phyloP scores from a whole-genome alignment of 2,888 invertebrate species.

The Mechanitis mazaeus region DNA sequence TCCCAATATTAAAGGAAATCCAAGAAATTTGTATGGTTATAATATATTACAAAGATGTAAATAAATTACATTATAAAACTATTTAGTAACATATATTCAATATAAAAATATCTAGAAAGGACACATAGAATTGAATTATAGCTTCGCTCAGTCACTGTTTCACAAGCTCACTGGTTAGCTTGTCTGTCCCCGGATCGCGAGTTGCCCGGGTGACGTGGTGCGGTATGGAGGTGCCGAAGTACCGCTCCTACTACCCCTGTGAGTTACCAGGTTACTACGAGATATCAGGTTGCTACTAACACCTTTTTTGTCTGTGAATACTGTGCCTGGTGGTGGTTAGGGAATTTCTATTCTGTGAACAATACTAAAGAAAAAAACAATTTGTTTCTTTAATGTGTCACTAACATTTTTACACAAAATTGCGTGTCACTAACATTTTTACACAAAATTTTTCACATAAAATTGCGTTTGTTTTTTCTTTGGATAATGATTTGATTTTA shows the following conservation, averaged over 20 bases:
- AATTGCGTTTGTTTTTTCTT: slow-evolving; percentile 2
- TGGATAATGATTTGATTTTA: slow-evolving; percentile 8
- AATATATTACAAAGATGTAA: too few species aligned
- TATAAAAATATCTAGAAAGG: slow-evolving; percentile 13
- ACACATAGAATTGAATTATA: slow-evolving; percentile 17
- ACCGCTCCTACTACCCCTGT: slow-evolving; percentile 72
- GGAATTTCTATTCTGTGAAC: too few species aligned
- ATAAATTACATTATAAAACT: too few species aligned
- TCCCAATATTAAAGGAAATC: too few species aligned
- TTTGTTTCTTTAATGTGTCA: neutral
- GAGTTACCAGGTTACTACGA: slow-evolving; percentile 38
- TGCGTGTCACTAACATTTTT: too few species aligned
- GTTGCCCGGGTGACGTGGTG: slow-evolving; percentile 71
- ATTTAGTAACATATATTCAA: too few species aligned
- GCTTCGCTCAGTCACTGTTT: slow-evolving; percentile 29
- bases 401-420: too few species aligned
- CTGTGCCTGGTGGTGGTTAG: too few species aligned
- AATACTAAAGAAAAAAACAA: neutral
- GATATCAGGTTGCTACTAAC: too few species aligned
- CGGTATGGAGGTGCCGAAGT: slow-evolving; percentile 74
- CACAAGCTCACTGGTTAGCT: slow-evolving; percentile 26
- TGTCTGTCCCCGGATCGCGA: slow-evolving; percentile 37
- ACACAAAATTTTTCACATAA: neutral
- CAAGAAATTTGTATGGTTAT: too few species aligned
- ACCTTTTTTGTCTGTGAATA: too few species aligned